These are phyloP conservation scores for Agrochola lota DNA, from an alignment of 2,888 invertebrate genomes.

Conservation along the genomic window DNA sequence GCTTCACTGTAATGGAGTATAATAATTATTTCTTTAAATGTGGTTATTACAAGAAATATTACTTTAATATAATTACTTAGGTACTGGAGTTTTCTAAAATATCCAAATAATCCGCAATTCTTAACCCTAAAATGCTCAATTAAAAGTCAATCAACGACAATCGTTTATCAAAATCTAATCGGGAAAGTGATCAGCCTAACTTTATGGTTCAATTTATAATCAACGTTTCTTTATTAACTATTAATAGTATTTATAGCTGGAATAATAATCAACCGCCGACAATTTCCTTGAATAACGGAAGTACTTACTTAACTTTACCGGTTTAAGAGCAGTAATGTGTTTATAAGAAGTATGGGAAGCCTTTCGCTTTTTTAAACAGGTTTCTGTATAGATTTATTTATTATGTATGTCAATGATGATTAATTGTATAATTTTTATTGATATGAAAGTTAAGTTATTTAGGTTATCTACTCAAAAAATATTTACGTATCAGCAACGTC, in stretches of 20 bases:
- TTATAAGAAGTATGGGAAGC: constrained; percentile 41
- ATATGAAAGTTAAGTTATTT: constrained; percentile 27
- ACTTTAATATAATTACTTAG: not conserved
- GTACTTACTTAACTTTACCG: constrained; percentile 53
- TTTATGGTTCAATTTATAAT: constrained; percentile 48
- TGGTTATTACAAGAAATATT: not conserved
- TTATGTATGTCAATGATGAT: constrained; percentile 24
- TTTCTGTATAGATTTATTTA: constrained; percentile 37
- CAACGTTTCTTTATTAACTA: constrained; percentile 54
- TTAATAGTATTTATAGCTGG: constrained; percentile 51
- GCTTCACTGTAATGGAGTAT: too few relatives aligned
- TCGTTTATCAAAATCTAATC: constrained; percentile 56
- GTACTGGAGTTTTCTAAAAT: constrained; percentile 2
- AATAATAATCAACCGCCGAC: constrained; percentile 53
- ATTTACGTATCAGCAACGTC: not conserved
- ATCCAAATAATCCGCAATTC: not conserved
- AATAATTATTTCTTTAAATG: too few relatives aligned
- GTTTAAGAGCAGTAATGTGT: constrained; percentile 42
- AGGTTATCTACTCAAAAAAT: not conserved
- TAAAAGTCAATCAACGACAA: constrained; percentile 43
- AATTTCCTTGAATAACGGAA: constrained; percentile 60
- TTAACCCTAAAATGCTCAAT: constrained; percentile 28
- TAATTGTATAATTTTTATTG: not conserved
- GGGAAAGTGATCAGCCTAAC: constrained; percentile 32
- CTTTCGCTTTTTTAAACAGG: constrained; percentile 56